Base-by-base conservation (phyloP, 1,140 invertebrate genomes). In the Camponotus pennsylvanicus region DNA sequence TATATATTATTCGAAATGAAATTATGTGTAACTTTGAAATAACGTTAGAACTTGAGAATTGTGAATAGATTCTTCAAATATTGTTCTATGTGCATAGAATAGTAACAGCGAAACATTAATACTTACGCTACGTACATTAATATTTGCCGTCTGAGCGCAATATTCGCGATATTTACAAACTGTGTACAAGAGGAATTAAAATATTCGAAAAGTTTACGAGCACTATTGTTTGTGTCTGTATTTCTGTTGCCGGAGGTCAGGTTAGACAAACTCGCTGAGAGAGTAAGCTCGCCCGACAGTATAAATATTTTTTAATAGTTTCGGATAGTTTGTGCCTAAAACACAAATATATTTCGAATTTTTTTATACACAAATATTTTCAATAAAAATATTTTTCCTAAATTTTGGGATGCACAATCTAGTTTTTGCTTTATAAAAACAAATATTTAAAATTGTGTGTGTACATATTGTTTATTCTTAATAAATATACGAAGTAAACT, bases 281-380 rank as follows among this genome's bases (percentile, higher is more conserved):
- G 40, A 75, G 27, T 40, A 75, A 75, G 55, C 9, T 75, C 69
- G 11, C 21, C 49, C 18, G 45, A 49, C 9, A 40, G 6, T 45
- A 55, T 37, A 83, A 83, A 83, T 75, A 83, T 83, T 83, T 83
- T 63, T 75, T 70, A 32, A 73, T 83, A 75, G 55, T 61, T 73
- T n/a, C 27, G 32, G 9, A 78, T 78, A 78, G 59, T 66, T 78
- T 78, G 15, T 52, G 11, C 1, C 6, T n/a, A 11, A 66, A 66
- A 45, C 3, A 7, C 18, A 27, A 27, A 27, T 27, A 27, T 27
- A 27, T 27, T 27, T 27, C 18, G 66, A 49, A 64, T 64, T 32
- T 34, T 78, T 45, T 9, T 34, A 42, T 34, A 66, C 27, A 64
- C 27, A 77, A 78, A 66, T 66, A 78, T 42, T 66, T 66, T 15